Percentiles rank a stretch among this genome's conserved stretches.
Evolutionary conservation across 1,140 invertebrate species (phyloP).

Genomic region (Drosophila grimshawi): DNA sequence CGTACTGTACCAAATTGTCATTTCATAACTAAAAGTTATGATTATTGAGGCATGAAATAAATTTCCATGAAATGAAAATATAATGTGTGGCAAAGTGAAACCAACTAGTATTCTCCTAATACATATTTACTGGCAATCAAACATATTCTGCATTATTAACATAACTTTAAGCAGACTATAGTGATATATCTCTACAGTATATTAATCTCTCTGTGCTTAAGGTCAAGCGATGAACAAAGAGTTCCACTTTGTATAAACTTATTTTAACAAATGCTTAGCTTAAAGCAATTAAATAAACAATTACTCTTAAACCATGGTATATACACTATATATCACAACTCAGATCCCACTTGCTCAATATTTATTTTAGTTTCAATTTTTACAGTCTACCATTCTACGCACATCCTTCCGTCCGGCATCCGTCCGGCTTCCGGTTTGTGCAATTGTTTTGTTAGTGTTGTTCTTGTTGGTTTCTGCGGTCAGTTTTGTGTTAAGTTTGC

Average conservation of each 20-base stretch:
- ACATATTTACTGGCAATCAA: no score
- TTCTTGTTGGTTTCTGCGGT: conserved; percentile 50
- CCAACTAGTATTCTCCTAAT: no score
- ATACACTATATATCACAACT: background rate
- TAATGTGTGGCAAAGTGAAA: background rate
- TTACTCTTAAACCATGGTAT: background rate
- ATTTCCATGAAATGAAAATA: background rate
- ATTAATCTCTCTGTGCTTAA: no score
- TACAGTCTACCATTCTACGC: conserved; percentile 12
- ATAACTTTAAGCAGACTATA: no score
- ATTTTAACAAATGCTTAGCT: background rate
- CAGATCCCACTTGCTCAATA: conserved; percentile 16
- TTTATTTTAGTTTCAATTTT: conserved; percentile 45
- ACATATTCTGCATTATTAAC: no score
- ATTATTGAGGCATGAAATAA: background rate
- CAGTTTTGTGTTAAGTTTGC: conserved; percentile 59
- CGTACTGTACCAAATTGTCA: conserved; percentile 28
- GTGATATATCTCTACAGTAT: no score
- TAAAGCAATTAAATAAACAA: conserved; percentile 7
- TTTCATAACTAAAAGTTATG: conserved; percentile 28
- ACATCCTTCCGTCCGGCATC: conserved; percentile 35
- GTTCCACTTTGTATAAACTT: no score
- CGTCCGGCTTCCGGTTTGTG: conserved; percentile 17
- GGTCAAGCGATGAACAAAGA: no score
- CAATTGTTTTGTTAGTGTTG: conserved; percentile 49